Evolutionary conservation across 2,888 invertebrate species (phyloP).

Genomic region (Allolobophora icterica): DNA sequence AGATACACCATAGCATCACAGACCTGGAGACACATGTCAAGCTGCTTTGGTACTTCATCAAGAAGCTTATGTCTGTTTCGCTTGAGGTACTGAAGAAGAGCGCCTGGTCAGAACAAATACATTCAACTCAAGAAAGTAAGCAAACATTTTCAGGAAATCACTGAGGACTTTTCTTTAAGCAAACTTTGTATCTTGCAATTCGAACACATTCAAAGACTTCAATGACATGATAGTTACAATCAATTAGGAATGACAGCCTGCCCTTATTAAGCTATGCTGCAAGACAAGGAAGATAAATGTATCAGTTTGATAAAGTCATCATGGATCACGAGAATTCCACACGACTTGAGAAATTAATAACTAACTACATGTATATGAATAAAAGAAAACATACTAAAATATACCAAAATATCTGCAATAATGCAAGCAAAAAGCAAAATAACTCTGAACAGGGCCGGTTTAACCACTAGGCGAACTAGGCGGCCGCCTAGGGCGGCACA

Average conservation of each 20-base stretch:
- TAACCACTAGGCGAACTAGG: too few relatives aligned
- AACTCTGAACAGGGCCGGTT: too few relatives aligned
- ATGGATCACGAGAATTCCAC: neutral
- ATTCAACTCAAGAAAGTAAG: neutral
- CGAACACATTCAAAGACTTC: neutral
- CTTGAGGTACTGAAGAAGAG: slow-evolving; percentile 59
- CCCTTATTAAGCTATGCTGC: neutral
- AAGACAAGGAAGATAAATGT: neutral
- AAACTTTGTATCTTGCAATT: too few relatives aligned
- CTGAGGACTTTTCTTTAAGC: neutral
- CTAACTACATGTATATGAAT: too few relatives aligned
- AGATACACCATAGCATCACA: slow-evolving; percentile 95
- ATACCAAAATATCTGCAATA: too few relatives aligned
- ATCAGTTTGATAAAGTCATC: neutral
- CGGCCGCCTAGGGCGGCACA: too few relatives aligned
- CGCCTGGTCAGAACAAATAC: slow-evolving; percentile 52
- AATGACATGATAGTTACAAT: neutral
- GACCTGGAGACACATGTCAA: slow-evolving; percentile 77
- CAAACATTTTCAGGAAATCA: neutral
- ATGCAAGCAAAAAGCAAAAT: too few relatives aligned
- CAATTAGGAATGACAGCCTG: neutral
- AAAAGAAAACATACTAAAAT: too few relatives aligned
- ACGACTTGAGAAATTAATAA: too few relatives aligned
- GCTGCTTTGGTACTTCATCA: slow-evolving; percentile 80
- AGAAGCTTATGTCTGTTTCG: slow-evolving; percentile 81